These are phyloP conservation scores for Sebastes oblongus DNA, from an alignment of 2,797 vertebrate species.

Conservation along the genomic window DNA sequence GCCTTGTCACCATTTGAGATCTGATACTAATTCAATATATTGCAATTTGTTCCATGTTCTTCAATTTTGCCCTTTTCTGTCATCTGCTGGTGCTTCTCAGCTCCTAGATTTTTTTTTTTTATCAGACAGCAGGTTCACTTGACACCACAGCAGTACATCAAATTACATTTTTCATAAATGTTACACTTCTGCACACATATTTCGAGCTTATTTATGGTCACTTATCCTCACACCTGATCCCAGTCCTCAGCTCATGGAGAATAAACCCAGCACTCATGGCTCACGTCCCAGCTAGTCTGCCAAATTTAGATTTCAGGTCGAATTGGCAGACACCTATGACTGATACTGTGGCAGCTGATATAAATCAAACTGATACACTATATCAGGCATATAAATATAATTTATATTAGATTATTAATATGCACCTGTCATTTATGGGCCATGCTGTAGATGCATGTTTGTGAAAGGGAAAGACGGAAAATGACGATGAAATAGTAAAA, in stretches of 20 bases:
- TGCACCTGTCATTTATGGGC: not conserved
- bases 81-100: not conserved
- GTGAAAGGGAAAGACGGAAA: not conserved
- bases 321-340: conserved; percentile 1
- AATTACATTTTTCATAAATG: conserved; percentile 45
- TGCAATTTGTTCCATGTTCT: not conserved
- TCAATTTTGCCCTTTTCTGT: not conserved
- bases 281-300: not conserved
- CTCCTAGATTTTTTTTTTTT: not conserved
- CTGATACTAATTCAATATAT: not conserved
- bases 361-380: not conserved
- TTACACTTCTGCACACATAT: conserved; percentile 26
- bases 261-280: conserved; percentile 1
- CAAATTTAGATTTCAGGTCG: conserved; percentile 30
- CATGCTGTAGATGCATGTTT: not conserved
- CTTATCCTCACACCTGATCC: conserved; percentile 42
- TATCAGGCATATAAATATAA: not conserved
- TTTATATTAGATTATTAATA: not conserved
- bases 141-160: conserved; percentile 47
- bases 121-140: conserved; percentile 20
- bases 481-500: not conserved
- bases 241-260: conserved; percentile 3
- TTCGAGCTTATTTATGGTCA: conserved; percentile 32
- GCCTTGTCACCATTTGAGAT: not conserved
- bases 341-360: not conserved